Evolutionary conservation across 2,888 invertebrate species (phyloP), one percentile per base, ranked within the genome.

Genomic region (Acrobasis consociella): DNA sequence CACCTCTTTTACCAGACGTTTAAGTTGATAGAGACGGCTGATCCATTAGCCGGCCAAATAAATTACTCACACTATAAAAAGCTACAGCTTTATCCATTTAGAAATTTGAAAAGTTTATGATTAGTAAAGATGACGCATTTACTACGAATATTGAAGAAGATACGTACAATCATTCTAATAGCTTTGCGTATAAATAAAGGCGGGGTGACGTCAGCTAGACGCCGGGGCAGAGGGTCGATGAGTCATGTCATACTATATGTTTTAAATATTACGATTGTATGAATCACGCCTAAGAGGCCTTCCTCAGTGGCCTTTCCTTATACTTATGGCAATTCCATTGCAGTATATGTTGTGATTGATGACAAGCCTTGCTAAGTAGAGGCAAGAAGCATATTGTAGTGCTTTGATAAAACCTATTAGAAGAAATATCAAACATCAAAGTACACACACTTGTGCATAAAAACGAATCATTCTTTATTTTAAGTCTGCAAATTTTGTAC

Each of bases 251-350:
- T 9, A 16, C 15, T 16, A 56, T n/a, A 38, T n/a, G 46, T 46
- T 56, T 46, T 42, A 16, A 56, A 56, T 56, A 56, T 56, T 56
- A 56, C 42, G 22, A 56, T 53, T 9, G 53, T 38, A 15, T 56
- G 56, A 56, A 2, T 56, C 56, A 56, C 13, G 13, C 11, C 56
- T 46, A 22, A 8, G 22, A 42, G 17, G 42, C 16, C 56, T 56
- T 56, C 56, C 56, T 56, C 56, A 13, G 46, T 46, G 46, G 13
- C 46, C 13, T 13, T 46, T 46, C 46, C 5, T 13, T 5, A 10
- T 42, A 39, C n/a, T n/a, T n/a, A n/a, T n/a, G 42, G 42, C n/a
- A 46, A n/a, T 46, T 13, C 46, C 46, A 46, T 11, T 46, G 46
- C n/a, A 10, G 46, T 46, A 22, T 46, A 46, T n/a, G 13, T 46